Conservation (phyloP, 2,797 vertebrate species). For the Sebastiscus tertius region DNA sequence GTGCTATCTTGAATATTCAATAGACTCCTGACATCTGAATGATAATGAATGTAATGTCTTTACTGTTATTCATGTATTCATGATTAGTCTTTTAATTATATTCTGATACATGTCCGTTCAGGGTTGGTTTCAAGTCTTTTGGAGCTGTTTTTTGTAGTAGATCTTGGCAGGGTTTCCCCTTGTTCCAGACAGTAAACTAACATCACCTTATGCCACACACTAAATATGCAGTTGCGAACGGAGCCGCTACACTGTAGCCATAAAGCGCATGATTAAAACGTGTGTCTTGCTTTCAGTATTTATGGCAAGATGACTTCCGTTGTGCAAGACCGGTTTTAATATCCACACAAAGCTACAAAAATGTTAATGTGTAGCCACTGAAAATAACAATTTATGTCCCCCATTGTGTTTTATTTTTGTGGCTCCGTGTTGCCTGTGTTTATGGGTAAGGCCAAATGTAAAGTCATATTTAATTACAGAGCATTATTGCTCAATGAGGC, state of each 20-base stretch:
- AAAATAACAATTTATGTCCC: conserved; percentile 59
- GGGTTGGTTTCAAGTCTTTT: neutral
- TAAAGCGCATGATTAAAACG: conserved; percentile 61
- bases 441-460: conserved; percentile 61
- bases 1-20: conserved; percentile 16
- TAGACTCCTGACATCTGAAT: conserved; percentile 1
- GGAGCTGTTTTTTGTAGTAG: neutral
- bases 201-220: conserved; percentile 26
- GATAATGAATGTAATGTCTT: conserved; percentile 11
- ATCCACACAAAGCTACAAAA: conserved; percentile 54
- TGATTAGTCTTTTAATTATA: neutral
- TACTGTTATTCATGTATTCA: neutral
- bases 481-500: conserved; percentile 65
- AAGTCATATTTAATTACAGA: conserved; percentile 70
- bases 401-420: conserved; percentile 50
- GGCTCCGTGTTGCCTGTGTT: conserved; percentile 48
- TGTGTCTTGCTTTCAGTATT: conserved; percentile 41
- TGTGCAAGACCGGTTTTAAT: conserved; percentile 62
- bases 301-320: conserved; percentile 49
- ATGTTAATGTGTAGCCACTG: conserved; percentile 50
- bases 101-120: neutral
- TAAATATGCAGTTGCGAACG: conserved; percentile 47
- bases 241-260: conserved; percentile 24
- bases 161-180: conserved; percentile 27
- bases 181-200: conserved; percentile 32